Percentiles rank a stretch among this genome's conserved stretches.
These are phyloP conservation scores for Allolobophora icterica DNA, from an alignment of 2,888 invertebrate genomes.

Conservation along the genomic window DNA sequence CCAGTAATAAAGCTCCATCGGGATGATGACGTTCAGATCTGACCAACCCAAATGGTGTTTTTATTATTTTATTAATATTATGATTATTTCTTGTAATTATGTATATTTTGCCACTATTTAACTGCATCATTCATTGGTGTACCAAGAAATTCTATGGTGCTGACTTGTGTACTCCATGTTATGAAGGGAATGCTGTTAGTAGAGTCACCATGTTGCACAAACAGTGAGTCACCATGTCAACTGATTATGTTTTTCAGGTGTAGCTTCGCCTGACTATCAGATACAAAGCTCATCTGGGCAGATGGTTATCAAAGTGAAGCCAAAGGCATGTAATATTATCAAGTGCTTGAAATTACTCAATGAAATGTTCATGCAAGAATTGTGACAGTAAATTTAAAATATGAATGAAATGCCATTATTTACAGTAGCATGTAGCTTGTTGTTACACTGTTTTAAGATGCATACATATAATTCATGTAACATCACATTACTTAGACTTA, in stretches of 20 bases:
- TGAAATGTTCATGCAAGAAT: neutral
- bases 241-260: neutral
- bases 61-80: too few relatives aligned
- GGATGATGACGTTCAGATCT: too few relatives aligned
- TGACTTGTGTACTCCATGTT: neutral
- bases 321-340: slow-evolving; percentile 12
- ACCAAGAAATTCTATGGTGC: neutral
- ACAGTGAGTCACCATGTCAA: neutral
- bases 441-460: too few relatives aligned
- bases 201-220: neutral
- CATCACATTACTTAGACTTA: too few relatives aligned
- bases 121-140: too few relatives aligned
- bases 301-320: neutral
- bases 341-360: neutral
- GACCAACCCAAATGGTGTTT: too few relatives aligned
- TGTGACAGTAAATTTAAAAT: neutral
- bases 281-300: slow-evolving; percentile 17
- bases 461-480: too few relatives aligned
- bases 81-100: too few relatives aligned
- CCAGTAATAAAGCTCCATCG: too few relatives aligned
- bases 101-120: too few relatives aligned
- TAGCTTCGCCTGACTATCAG: neutral
- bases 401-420: too few relatives aligned
- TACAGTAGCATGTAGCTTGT: too few relatives aligned
- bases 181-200: neutral